Conservation (phyloP, 2,113 vertebrate genomes). For the Bucco capensis region DNA sequence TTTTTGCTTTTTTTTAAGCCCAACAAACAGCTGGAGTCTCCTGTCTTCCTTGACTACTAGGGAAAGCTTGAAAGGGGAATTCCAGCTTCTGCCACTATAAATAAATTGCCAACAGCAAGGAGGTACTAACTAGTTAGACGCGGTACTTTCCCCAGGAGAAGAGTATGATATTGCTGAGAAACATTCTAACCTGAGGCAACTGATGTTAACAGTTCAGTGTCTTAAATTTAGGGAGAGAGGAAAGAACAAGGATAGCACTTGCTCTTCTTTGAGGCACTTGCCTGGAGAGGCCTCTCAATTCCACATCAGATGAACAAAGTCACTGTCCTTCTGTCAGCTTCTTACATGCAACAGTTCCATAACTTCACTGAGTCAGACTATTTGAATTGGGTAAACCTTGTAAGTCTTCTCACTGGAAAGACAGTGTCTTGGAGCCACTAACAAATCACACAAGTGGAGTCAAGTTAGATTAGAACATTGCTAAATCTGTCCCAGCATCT, state of each 20-base stretch:
- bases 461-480: not conserved
- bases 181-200: conserved; percentile 43
- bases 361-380: not conserved
- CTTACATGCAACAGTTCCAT: not conserved
- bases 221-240: conserved; percentile 8
- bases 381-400: not conserved
- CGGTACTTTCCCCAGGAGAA: conserved; percentile 56
- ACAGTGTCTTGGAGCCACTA: not conserved
- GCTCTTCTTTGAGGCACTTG: not conserved
- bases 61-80: conserved; percentile 48
- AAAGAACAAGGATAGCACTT: not conserved
- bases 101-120: conserved; percentile 36
- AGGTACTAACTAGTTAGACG: conserved; percentile 56
- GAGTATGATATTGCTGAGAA: conserved; percentile 26
- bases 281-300: not conserved
- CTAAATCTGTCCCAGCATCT: not conserved
- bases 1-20: no score
- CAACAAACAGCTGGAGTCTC: not conserved
- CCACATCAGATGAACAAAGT: not conserved
- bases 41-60: not conserved
- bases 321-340: not conserved
- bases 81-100: conserved; percentile 18
- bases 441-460: not conserved
- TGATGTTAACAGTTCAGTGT: conserved; percentile 36
- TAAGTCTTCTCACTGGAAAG: not conserved